Evolutionary conservation across 1,140 invertebrate species (phyloP), one percentile per base, ranked within the genome.

Genomic region (Ruditapes philippinarum): DNA sequence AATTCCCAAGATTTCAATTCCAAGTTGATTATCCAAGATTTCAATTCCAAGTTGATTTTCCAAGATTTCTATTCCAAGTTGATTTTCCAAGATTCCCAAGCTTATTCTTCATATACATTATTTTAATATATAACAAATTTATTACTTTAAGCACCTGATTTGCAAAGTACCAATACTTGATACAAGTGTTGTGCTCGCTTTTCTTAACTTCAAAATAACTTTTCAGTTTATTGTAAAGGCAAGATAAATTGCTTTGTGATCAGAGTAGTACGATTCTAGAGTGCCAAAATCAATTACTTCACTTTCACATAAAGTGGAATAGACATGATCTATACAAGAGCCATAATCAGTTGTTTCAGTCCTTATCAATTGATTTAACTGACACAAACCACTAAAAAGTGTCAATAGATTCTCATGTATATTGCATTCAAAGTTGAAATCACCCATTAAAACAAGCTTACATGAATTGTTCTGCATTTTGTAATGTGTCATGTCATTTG

Each of bases 261-360:
- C 83, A 38, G 83, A 86, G 36, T 76, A 86, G 36, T 74, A 86
- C 11, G 83, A 86, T 36, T 85, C 83, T 38, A 74, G 42, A n/a
- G 68, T 74, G 4, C 68, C 40, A 74, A 1, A 57, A 57, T 5
- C 5, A 9, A n/a, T 4, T 4, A 19, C 9, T 4, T 19, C 9
- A 57, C 5, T 4, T 11, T 57, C 22, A 11, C 31, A 57, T 25
- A 74, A 38, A 19, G 38, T 4, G 0, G 65, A 14, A 49, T 84
- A 84, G 31, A 84, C 25, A 70, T 85, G 83, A 49, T 85, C 83
- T 11, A 85, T 19, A 74, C 45, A 74, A 33, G 45, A 49, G 31
- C 45, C 68, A 36, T 74, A 85, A 38, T 85, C 83, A 31, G 83
- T 85, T 12, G 68, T 85, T 2, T 54, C 83, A 11, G 31, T 17